phyloP scores from a whole-genome alignment of 2,797 vertebrate species.

The Acrocephalus scirpaceus region DNA sequence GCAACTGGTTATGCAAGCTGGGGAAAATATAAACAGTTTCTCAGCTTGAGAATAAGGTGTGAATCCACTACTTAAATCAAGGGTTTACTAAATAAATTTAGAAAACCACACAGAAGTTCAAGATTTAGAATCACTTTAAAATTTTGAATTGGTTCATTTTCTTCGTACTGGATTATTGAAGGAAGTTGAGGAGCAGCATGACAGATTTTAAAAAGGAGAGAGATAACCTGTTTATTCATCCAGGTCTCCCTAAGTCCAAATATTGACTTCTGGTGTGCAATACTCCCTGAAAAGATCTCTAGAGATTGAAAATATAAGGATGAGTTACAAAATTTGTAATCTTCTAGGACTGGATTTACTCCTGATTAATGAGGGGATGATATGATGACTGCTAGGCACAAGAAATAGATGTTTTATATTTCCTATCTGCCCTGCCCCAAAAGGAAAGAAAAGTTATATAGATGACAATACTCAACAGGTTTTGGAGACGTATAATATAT shows the following conservation, averaged over 20 bases:
- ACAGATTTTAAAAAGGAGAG: not conserved
- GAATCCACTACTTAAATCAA: constrained; percentile 29
- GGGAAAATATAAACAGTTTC: not conserved
- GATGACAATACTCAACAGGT: not conserved
- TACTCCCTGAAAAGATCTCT: constrained; percentile 3
- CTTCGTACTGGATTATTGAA: not conserved
- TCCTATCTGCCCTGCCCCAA: not conserved
- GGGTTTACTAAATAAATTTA: constrained; percentile 4
- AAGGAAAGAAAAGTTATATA: constrained; percentile 29
- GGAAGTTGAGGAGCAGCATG: not conserved
- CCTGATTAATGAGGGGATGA: constrained; percentile 26
- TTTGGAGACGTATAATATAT: not conserved
- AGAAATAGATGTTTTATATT: constrained; percentile 15
- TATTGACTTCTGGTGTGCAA: constrained; percentile 68
- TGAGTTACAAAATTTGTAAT: constrained; percentile 27
- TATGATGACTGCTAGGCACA: not conserved
- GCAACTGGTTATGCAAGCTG: not conserved
- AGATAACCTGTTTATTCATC: constrained; percentile 60
- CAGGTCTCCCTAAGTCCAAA: constrained; percentile 26
- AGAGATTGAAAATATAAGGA: constrained; percentile 29
- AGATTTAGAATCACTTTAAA: constrained; percentile 36
- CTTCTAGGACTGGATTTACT: not conserved
- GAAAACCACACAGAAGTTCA: not conserved
- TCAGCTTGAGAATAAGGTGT: constrained; percentile 42
- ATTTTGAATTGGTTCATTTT: constrained; percentile 8